These are phyloP conservation scores for Monodelphis domestica DNA, from an alignment of 2,797 vertebrate species.

Conservation along the genomic window DNA sequence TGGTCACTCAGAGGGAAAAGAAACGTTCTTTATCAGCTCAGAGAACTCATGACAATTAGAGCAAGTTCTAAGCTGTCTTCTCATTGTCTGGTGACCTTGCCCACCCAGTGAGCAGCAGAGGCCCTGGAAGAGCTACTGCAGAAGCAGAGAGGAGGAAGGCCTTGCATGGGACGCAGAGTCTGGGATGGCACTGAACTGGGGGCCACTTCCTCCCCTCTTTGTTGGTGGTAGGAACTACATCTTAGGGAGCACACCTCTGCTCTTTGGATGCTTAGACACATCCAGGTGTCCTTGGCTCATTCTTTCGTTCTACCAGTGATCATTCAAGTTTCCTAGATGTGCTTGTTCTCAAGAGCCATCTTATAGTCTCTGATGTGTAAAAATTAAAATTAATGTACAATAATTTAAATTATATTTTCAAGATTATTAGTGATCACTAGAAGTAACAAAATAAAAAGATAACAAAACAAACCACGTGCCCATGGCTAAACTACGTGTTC, in stretches of 20 bases:
- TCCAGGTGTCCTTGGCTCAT: background rate
- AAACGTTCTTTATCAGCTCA: conserved; percentile 36
- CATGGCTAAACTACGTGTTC: too few species aligned
- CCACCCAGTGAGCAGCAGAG: background rate
- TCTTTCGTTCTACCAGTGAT: background rate
- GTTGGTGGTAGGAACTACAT: background rate
- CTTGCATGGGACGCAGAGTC: background rate
- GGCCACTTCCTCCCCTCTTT: background rate
- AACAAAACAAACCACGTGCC: too few species aligned
- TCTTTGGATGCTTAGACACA: background rate
- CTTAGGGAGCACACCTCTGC: too few species aligned
- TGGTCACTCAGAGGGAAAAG: conserved; percentile 33
- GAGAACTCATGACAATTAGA: conserved; percentile 20
- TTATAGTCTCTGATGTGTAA: too few species aligned
- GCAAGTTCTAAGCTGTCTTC: conserved; percentile 14
- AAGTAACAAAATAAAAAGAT: too few species aligned
- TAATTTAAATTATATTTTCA: too few species aligned
- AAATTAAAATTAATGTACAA: too few species aligned
- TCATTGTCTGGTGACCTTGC: conserved; percentile 15
- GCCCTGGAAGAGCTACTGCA: background rate
- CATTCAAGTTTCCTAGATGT: too few species aligned
- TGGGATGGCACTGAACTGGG: background rate
- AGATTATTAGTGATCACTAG: too few species aligned
- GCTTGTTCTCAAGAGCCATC: background rate
- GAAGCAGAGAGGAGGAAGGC: too few species aligned